Base-by-base conservation (phyloP, 2,888 invertebrate species). In the Eudemis profundana region DNA sequence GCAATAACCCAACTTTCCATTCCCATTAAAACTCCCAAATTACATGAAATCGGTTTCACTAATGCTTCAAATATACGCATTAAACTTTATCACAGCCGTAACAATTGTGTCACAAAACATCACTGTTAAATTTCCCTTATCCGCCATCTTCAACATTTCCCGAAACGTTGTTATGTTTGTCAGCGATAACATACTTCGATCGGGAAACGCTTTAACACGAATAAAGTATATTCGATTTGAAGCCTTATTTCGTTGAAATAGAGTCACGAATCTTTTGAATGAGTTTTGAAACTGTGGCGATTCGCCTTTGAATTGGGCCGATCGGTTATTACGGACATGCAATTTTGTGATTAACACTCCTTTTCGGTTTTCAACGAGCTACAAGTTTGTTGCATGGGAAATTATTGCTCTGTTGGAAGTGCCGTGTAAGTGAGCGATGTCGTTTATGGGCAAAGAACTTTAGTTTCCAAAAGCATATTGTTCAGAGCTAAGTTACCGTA, bases 311-410 rank as follows among this genome's bases (percentile, higher is more conserved):
- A 40, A 46, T 60, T 53, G 60, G 15, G 10, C 44, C 17, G 42
- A 64, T 60, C 40, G 51, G 65, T 65, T 65, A 53, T 65, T 65
- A 65, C 40, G 36, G 60, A 65, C 65, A 65, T 65, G 65, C 65
- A 53, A 65, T 65, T 65, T 65, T 60, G 65, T 53, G 53, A 65
- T 65, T 65, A 65, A 65, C 59, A 60, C 64, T 64, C 64, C 10
- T 57, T 59, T 64, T 51, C 50, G 64, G 46, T 46, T 64, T 59
- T 65, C 65, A 60, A 65, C 65, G 21, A 65, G 59, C 46, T n/a
- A 40, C 17, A 29, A 10, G 29, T 36, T 57, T 21, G 46, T 15
- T 47, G 29, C 21, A 57, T 36, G 46, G 27, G 12, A 29, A 44
- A 36, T 36, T 47, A 47, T 17, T 17, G 54, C 10, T n/a, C 14